Evolutionary conservation across 2,888 invertebrate genomes (phyloP).

Genomic region (Scaptodrosophila latifasciaeformis): DNA sequence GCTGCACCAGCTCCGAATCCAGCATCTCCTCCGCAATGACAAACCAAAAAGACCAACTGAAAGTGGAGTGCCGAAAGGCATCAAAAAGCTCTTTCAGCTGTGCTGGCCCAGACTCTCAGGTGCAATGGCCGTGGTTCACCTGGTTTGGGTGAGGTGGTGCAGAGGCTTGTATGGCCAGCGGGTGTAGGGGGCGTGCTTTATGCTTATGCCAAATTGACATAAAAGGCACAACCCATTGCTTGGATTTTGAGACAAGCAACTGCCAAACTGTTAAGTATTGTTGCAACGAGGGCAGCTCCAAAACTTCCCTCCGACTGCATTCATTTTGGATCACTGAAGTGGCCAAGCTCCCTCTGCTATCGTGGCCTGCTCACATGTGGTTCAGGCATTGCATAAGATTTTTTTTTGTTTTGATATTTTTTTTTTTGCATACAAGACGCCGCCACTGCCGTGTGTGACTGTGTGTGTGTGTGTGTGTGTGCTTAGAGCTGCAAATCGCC

Average conservation of each 20-base stretch:
- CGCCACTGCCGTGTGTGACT: not conserved
- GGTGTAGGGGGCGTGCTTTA: constrained; percentile 17
- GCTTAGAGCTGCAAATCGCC: constrained; percentile 4
- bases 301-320: not conserved
- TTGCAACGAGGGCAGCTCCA: not conserved
- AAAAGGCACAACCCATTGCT: constrained; percentile 38
- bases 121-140: constrained; percentile 30
- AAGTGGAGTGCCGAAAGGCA: constrained; percentile 6
- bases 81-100: constrained; percentile 1
- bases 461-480: too few species aligned
- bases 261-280: too few species aligned
- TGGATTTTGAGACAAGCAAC: too few species aligned
- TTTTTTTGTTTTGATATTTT: too few species aligned
- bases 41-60: constrained; percentile 62
- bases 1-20: constrained; percentile 26
- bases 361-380: constrained; percentile 5
- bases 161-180: not conserved
- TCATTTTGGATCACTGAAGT: too few species aligned
- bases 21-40: constrained; percentile 41
- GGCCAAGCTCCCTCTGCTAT: constrained; percentile 8
- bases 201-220: constrained; percentile 38
- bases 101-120: constrained; percentile 22
- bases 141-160: not conserved
- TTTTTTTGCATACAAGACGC: constrained; percentile 2
- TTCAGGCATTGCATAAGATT: constrained; percentile 17